Percentiles rank a stretch among this genome's conserved stretches.
phyloP scores from a whole-genome alignment of 2,888 invertebrate genomes.

The Microctonus brassicae region DNA sequence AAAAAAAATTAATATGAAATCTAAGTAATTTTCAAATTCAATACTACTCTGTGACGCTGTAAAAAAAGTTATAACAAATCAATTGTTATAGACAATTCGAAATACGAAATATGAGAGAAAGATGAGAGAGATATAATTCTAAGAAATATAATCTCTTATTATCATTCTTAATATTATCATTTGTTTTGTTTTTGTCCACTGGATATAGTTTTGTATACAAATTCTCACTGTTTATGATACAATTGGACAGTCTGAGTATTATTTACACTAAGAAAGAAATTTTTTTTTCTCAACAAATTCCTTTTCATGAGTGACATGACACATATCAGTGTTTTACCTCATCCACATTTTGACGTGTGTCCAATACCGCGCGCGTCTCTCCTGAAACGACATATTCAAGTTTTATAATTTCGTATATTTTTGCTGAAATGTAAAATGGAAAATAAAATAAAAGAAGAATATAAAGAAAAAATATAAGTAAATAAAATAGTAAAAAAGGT shows the following conservation, averaged over 20 bases:
- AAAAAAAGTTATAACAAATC: not conserved
- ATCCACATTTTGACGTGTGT: slow-evolving; percentile 40
- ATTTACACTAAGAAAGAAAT: slow-evolving; percentile 41
- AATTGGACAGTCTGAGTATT: slow-evolving; percentile 38
- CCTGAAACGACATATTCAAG: slow-evolving; percentile 47
- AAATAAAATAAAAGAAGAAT: slow-evolving; percentile 22
- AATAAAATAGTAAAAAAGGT: too few relatives aligned
- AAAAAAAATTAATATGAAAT: slow-evolving; percentile 6
- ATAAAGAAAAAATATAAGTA: too few relatives aligned
- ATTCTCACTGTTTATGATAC: slow-evolving; percentile 35
- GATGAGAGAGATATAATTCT: not conserved
- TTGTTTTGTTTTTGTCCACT: slow-evolving; percentile 17
- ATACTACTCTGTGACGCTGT: not conserved
- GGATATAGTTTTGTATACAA: slow-evolving; percentile 34
- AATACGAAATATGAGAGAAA: not conserved
- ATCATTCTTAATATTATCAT: slow-evolving; percentile 11
- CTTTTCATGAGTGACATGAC: slow-evolving; percentile 1
- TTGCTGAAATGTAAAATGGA: slow-evolving; percentile 30
- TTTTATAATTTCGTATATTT: slow-evolving; percentile 37
- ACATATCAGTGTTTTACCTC: slow-evolving; percentile 31
- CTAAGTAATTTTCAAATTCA: not conserved
- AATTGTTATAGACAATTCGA: not conserved
- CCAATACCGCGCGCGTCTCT: slow-evolving; percentile 39
- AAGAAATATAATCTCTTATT: not conserved
- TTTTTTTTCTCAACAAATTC: not conserved